Evolutionary conservation across 2,888 invertebrate species (phyloP), one percentile per base, ranked within the genome.

Genomic region (Epinotia nisella): DNA sequence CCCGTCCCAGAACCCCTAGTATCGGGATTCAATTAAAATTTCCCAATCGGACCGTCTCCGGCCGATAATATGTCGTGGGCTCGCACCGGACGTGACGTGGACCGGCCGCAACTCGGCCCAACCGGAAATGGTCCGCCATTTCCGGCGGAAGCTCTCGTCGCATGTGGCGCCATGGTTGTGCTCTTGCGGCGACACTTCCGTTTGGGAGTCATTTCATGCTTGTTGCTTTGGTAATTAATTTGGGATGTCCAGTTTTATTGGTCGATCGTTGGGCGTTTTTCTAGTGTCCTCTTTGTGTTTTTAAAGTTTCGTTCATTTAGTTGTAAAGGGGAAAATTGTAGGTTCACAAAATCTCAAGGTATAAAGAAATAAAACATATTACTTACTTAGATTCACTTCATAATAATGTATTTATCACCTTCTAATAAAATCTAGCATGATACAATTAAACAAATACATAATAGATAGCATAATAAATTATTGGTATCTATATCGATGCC

Each of bases 121-220:
- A 58, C 59, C 74, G 75, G 75, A 76, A 76, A 74, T 71, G 75
- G 75, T 58, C 65, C 51, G 58, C 75, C 70, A 75, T 75, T 75
- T 75, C 75, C 75, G 75, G 53, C 72, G 75, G 75, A 75, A 75
- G 68, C 64, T 66, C 74, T 72, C 72, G 72, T 53, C 67, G 72
- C 75, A 75, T 75, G 74, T 74, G 74, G 74, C 68, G 75, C 72
- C 72, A 72, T 59, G 68, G 71, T 71, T 69, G 68, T 68, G 64
- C 71, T 68, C 61, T 71, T 70, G 71, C 45, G 71, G 68, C 62
- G 75, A 73, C 68, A 75, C 73, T 53, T 70, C 75, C 75, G 73
- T 39, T 68, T 45, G 62, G 70, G 19, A 64, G 73, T 69, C 69
- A 64, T 73, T 73, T 73, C 69, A 62, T 73, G 73, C 73, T 73